These are phyloP conservation scores for Drosophila sordidapex DNA, from an alignment of 2,888 invertebrate genomes.

Conservation along the genomic window DNA sequence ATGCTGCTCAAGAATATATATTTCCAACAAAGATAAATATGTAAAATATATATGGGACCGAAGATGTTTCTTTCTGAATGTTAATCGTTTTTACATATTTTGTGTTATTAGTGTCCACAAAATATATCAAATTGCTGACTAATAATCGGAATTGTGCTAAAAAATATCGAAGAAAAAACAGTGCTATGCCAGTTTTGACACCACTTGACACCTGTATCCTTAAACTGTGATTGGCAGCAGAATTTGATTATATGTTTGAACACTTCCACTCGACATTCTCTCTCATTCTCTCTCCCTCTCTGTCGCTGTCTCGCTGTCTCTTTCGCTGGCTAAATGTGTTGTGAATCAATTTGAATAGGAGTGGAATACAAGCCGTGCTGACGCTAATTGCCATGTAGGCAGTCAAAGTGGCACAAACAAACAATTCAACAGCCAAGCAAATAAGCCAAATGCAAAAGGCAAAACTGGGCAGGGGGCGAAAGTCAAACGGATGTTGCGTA, in stretches of 20 bases:
- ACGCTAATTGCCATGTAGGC: constrained; percentile 51
- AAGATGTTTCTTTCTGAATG: not conserved
- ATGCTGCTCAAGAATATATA: not conserved
- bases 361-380: constrained; percentile 40
- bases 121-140: not conserved
- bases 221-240: constrained; percentile 11
- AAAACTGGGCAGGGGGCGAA: constrained; percentile 15
- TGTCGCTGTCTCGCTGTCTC: not conserved
- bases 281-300: not conserved
- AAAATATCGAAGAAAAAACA: not conserved
- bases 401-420: constrained; percentile 40
- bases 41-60: not conserved
- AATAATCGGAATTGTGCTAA: not conserved
- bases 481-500: constrained; percentile 71
- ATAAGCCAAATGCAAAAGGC: constrained; percentile 11
- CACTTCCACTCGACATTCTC: not conserved
- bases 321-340: constrained; percentile 11
- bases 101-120: too few species aligned
- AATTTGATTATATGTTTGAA: constrained; percentile 19
- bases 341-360: constrained; percentile 44
- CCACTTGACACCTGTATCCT: constrained; percentile 32
- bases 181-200: not conserved
- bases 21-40: too few species aligned
- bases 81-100: too few species aligned
- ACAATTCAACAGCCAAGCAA: constrained; percentile 35